Percentiles rank a stretch among this genome's conserved stretches.
Evolutionary conservation across 2,797 vertebrate genomes (phyloP).

Genomic region (Tachyglossus aculeatus): DNA sequence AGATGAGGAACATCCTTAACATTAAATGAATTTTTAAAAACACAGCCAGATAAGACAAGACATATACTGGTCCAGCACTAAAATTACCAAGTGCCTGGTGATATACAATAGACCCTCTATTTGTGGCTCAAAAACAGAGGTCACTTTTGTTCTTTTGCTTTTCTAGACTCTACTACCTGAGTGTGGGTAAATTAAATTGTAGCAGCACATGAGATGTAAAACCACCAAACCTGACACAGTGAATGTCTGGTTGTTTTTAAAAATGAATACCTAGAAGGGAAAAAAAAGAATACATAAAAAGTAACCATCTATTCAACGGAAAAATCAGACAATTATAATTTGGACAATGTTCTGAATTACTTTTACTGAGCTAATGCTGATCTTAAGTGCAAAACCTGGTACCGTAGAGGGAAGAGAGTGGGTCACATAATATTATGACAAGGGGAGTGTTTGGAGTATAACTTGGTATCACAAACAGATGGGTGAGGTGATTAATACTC

Average conservation of each 20-base stretch:
- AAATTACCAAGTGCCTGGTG: too few species aligned
- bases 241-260: too few species aligned
- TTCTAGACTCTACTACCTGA: too few species aligned
- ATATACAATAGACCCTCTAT: too few species aligned
- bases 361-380: conserved; percentile 48
- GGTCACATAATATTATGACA: conserved; percentile 70
- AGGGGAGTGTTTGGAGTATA: conserved; percentile 70
- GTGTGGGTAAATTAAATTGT: too few species aligned
- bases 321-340: neutral
- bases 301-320: neutral
- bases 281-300: neutral
- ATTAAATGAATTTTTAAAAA: neutral
- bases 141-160: too few species aligned
- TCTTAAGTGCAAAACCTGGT: conserved; percentile 61
- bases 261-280: neutral
- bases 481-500: conserved; percentile 72
- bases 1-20: too few species aligned
- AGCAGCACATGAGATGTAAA: too few species aligned
- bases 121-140: too few species aligned
- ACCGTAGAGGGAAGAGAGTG: conserved; percentile 56
- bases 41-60: neutral
- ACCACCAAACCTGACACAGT: too few species aligned
- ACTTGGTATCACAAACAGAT: conserved; percentile 70
- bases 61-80: too few species aligned
- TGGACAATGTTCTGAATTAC: neutral